These are phyloP conservation scores for Ormyrus thymus DNA, from an alignment of 2,888 invertebrate genomes.

Conservation along the genomic window DNA sequence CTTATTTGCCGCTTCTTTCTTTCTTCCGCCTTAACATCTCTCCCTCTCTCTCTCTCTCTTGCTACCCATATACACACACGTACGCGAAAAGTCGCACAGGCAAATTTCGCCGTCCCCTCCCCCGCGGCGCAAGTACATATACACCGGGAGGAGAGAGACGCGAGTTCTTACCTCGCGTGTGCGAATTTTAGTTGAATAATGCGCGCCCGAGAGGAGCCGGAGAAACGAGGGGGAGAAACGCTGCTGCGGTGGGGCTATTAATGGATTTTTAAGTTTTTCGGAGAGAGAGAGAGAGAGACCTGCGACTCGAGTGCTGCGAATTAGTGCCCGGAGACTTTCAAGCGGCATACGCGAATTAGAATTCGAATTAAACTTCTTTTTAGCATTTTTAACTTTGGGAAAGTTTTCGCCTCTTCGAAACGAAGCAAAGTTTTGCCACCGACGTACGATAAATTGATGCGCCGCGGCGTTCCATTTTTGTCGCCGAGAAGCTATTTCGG, in stretches of 20 bases:
- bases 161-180: slow-evolving; percentile 34
- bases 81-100: slow-evolving; percentile 37
- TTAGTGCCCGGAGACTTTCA: too few species aligned
- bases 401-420: too few species aligned
- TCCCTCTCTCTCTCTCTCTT: neutral
- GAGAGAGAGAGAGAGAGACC: slow-evolving; percentile 14
- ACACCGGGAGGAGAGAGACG: slow-evolving; percentile 7
- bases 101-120: slow-evolving; percentile 35
- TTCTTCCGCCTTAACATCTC: slow-evolving; percentile 8
- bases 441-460: too few species aligned
- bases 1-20: slow-evolving; percentile 38
- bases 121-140: neutral
- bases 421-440: too few species aligned
- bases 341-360: too few species aligned
- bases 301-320: too few species aligned
- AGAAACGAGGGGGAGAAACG: neutral
- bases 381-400: too few species aligned
- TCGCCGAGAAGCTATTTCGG: too few species aligned
- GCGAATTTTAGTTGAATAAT: slow-evolving; percentile 44
- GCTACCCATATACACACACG: neutral
- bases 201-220: neutral
- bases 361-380: too few species aligned
- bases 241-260: too few species aligned
- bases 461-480: too few species aligned
- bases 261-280: too few species aligned